Conservation (phyloP, 1,140 invertebrate species). For the Apis cerana region DNA sequence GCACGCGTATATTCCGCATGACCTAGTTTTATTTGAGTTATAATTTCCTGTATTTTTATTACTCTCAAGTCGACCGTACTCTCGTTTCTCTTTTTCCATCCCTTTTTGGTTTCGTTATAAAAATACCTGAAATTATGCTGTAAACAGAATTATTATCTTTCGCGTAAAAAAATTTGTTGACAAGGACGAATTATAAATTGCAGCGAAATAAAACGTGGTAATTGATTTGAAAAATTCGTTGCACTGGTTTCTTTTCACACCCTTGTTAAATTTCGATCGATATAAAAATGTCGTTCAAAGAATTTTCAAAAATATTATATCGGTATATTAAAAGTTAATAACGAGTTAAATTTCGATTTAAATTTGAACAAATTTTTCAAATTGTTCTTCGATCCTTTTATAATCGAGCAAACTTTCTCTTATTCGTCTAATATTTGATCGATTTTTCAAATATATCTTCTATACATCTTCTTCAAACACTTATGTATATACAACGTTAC, state of each 20-base stretch:
- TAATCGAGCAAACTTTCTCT: too few species aligned
- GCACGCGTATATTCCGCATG: slow-evolving; percentile 18
- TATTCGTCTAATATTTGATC: too few species aligned
- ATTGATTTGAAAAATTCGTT: background rate
- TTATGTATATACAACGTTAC: too few species aligned
- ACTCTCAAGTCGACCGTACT: slow-evolving; percentile 20
- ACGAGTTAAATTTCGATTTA: too few species aligned
- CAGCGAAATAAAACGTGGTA: background rate
- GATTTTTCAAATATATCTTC: too few species aligned
- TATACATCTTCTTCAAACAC: too few species aligned
- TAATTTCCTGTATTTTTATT: slow-evolving; percentile 49
- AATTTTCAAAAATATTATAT: too few species aligned
- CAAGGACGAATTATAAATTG: background rate
- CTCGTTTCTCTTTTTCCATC: background rate
- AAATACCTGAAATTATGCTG: background rate
- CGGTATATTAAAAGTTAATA: too few species aligned
- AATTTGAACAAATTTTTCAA: too few species aligned
- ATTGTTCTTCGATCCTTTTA: too few species aligned
- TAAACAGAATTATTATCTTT: slow-evolving; percentile 9
- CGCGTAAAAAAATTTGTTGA: background rate
- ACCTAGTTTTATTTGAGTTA: slow-evolving; percentile 41
- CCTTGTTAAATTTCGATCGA: background rate
- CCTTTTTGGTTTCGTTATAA: background rate
- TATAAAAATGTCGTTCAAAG: too few species aligned
- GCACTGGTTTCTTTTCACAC: background rate